These are phyloP conservation scores for Varecia variegata DNA, from an alignment of 2,797 vertebrate species.

Conservation along the genomic window DNA sequence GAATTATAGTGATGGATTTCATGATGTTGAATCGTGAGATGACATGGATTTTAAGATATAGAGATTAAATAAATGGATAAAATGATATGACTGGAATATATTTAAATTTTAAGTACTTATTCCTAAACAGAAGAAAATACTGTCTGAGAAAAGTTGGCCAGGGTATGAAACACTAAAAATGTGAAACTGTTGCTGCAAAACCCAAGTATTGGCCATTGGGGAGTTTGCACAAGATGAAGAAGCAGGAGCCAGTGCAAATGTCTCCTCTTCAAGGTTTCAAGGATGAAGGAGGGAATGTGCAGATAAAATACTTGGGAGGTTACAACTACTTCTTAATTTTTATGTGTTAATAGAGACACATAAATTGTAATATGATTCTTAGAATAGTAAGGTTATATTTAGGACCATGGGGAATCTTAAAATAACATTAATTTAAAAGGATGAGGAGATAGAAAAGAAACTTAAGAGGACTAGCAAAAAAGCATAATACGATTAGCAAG, in stretches of 20 bases:
- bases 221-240: background rate
- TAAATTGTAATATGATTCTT: background rate
- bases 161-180: background rate
- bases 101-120: slow-evolving; percentile 44
- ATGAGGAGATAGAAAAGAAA: background rate
- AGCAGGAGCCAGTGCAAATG: background rate
- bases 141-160: background rate
- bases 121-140: slow-evolving; percentile 28
- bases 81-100: slow-evolving; percentile 10
- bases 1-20: slow-evolving; percentile 37
- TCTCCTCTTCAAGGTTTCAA: background rate
- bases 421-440: background rate
- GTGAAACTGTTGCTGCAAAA: background rate
- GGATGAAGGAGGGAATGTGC: too few relatives aligned
- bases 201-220: background rate
- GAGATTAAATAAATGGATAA: slow-evolving; percentile 33
- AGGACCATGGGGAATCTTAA: background rate
- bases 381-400: background rate
- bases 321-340: background rate
- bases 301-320: background rate
- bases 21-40: background rate
- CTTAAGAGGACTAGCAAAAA: background rate
- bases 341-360: background rate
- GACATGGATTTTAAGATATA: slow-evolving; percentile 28
- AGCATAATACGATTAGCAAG: background rate